Conservation (phyloP, 1,140 invertebrate species). For the Aleiodes sp. region DNA sequence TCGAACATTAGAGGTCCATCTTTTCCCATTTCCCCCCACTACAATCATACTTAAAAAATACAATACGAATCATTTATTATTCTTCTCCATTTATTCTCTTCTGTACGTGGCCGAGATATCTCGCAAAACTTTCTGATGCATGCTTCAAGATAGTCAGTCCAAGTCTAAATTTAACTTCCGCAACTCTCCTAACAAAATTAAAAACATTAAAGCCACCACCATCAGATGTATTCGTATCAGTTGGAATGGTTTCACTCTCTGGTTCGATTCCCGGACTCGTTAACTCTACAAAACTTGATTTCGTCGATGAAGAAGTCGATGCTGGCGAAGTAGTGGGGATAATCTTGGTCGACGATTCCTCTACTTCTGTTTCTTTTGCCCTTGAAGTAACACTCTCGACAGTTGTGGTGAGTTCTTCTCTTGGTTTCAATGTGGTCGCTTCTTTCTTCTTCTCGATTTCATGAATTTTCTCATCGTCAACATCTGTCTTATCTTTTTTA, state of each 20-base stretch:
- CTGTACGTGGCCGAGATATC: slow-evolving; percentile 65
- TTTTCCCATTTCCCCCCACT: too few relatives aligned
- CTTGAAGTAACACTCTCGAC: background rate
- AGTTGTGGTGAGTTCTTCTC: background rate
- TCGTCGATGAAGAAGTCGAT: slow-evolving; percentile 24
- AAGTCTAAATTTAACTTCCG: slow-evolving; percentile 65
- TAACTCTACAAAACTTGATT: slow-evolving; percentile 18
- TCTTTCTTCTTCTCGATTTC: slow-evolving; percentile 34
- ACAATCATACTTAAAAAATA: background rate
- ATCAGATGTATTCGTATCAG: slow-evolving; percentile 43
- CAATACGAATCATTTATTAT: slow-evolving; percentile 36
- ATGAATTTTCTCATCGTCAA: too few relatives aligned
- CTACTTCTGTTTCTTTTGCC: background rate
- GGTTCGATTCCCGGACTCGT: slow-evolving; percentile 38
- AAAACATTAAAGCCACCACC: slow-evolving; percentile 58
- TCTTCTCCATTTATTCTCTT: slow-evolving; percentile 64
- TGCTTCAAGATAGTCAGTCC: slow-evolving; percentile 65
- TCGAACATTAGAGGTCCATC: too few relatives aligned
- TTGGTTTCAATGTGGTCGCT: background rate
- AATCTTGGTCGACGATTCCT: background rate
- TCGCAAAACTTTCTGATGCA: slow-evolving; percentile 65
- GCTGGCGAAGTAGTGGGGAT: background rate
- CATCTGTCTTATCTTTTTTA: slow-evolving; percentile 24
- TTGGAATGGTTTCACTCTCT: slow-evolving; percentile 45
- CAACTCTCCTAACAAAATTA: slow-evolving; percentile 62